Evolutionary conservation across 2,888 invertebrate species (phyloP), one percentile per base, ranked within the genome.

Genomic region (Brachyopa scutellaris): DNA sequence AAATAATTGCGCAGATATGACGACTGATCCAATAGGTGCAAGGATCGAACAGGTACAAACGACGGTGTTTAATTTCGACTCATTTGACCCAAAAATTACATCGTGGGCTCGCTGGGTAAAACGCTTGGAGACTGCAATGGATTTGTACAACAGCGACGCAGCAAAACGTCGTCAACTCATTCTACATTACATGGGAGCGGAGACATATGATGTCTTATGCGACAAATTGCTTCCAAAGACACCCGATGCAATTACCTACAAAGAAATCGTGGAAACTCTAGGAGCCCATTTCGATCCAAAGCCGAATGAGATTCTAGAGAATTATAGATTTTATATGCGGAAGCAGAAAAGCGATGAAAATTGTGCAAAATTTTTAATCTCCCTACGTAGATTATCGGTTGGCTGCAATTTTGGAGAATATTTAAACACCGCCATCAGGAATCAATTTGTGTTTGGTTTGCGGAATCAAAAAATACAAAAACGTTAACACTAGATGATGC

Each of bases 291-390:
- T 77, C 26, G n/a, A 77, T 19, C 69, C 64, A 7, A 69, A 29
- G 11, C 64, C 77, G n/a, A 70, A 47, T 57, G 83, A 77, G 15
- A 64, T n/a, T n/a, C n/a, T n/a, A n/a, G n/a, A n/a, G n/a, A n/a
- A n/a, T n/a, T n/a, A n/a, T n/a, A n/a, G n/a, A 67, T 83, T 83
- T 15, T 57, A 78, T 53, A 36, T 70, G 33, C 67, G 76, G 7
- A 77, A 73, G 23, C 82, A 84, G 40, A 59, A 64, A 21, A 36
- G 29, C 9, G 47, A 45, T 2, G 70, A 73, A 53, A 53, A 59
- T 7, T 64, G 47, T 9, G 33, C 57, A 7, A 70, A 74, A 26
- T 61, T 49, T 36, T 23, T 79, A 4, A 45, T 72, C 7, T 57
- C 61, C 1, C 29, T 79, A 2, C 62, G 57, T 31, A 61, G 64